These are phyloP conservation scores for Lepus townsendii DNA, from an alignment of 2,797 vertebrate species.

Conservation along the genomic window DNA sequence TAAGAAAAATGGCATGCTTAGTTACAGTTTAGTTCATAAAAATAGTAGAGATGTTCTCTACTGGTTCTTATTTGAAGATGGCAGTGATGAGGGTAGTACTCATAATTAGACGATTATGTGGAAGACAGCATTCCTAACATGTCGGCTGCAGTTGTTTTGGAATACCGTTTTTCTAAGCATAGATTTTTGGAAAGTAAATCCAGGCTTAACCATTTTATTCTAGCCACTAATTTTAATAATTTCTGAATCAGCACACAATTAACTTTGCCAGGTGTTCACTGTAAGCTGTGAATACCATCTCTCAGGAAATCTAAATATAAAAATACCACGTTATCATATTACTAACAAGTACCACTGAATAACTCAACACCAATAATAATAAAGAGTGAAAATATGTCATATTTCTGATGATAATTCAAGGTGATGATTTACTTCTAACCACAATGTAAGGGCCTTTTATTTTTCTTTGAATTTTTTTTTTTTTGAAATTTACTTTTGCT, in stretches of 20 bases:
- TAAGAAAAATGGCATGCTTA: slow-evolving; percentile 41
- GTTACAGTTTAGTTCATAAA: slow-evolving; percentile 80
- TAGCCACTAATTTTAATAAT: slow-evolving; percentile 90
- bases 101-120: background rate
- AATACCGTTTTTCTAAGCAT: background rate
- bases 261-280: slow-evolving; percentile 89
- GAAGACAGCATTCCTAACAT: background rate
- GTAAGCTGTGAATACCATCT: slow-evolving; percentile 89
- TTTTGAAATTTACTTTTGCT: slow-evolving; percentile 84
- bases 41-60: slow-evolving; percentile 79
- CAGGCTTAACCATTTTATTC: slow-evolving; percentile 80
- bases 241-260: slow-evolving; percentile 86
- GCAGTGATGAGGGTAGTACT: background rate
- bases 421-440: slow-evolving; percentile 91
- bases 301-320: slow-evolving; percentile 92
- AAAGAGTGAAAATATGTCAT: slow-evolving; percentile 87
- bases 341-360: slow-evolving; percentile 92
- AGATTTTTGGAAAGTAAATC: slow-evolving; percentile 73
- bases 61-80: slow-evolving; percentile 49
- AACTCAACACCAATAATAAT: slow-evolving; percentile 93
- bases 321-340: slow-evolving; percentile 89
- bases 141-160: background rate
- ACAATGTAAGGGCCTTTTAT: slow-evolving; percentile 79
- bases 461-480: slow-evolving; percentile 82
- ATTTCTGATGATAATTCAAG: slow-evolving; percentile 89